These are phyloP conservation scores for Colletes gigas DNA, from an alignment of 1,140 invertebrate species.

Conservation along the genomic window DNA sequence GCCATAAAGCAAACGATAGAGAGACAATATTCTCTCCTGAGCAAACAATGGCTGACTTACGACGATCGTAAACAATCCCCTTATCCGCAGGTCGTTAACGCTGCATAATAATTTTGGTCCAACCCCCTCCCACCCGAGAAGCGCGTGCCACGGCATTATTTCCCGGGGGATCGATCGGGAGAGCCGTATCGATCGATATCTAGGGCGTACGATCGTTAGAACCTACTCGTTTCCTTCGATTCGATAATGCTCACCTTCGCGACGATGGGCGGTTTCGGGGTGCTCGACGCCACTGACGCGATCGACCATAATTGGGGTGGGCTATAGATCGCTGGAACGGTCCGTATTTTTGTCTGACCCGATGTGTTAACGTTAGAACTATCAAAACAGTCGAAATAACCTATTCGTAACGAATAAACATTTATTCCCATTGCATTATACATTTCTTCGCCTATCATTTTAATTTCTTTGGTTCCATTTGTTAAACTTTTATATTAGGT, in stretches of 20 bases:
- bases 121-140: neutral
- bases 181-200: conserved; percentile 19
- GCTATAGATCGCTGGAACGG: too few relatives aligned
- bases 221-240: neutral
- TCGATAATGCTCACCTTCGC: neutral
- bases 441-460: too few relatives aligned
- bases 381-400: too few relatives aligned
- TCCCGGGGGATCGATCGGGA: conserved; percentile 28
- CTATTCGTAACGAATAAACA: too few relatives aligned
- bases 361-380: too few relatives aligned
- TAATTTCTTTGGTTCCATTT: too few relatives aligned
- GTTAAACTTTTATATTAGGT: too few relatives aligned
- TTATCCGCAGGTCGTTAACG: conserved; percentile 64
- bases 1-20: conserved; percentile 62
- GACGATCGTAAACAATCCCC: conserved; percentile 62
- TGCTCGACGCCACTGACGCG: neutral
- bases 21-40: conserved; percentile 63
- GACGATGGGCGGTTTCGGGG: too few relatives aligned
- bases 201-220: neutral
- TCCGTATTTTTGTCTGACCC: too few relatives aligned
- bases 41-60: conserved; percentile 66
- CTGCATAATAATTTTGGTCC: conserved; percentile 60
- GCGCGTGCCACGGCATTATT: neutral
- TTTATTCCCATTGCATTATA: too few relatives aligned
- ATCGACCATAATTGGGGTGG: neutral